Conservation (phyloP, 1,140 invertebrate genomes). For the Ips typographus region DNA sequence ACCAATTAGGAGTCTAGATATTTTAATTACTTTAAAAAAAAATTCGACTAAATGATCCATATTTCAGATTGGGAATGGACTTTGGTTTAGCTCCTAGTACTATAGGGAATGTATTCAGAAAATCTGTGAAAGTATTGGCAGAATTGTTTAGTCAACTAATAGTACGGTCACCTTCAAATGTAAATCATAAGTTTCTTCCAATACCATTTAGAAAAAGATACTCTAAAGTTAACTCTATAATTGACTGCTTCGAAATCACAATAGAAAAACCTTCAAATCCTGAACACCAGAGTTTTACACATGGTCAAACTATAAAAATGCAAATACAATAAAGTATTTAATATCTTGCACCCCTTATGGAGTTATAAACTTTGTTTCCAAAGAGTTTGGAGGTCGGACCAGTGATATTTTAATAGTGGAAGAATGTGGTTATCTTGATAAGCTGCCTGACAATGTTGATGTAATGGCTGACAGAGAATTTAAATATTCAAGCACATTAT, state of each 20-base stretch:
- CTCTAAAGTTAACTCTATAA: conserved; percentile 22
- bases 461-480: conserved; percentile 51
- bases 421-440: conserved; percentile 47
- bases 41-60: too few relatives aligned
- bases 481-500: conserved; percentile 29
- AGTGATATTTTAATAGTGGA: conserved; percentile 48
- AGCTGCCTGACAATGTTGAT: conserved; percentile 31
- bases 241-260: conserved; percentile 28
- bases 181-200: background rate
- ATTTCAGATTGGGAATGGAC: too few relatives aligned
- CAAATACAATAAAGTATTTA: conserved; percentile 53
- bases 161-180: too few relatives aligned
- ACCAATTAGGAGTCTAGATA: too few relatives aligned
- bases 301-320: conserved; percentile 56
- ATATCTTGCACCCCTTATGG: conserved; percentile 53
- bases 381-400: conserved; percentile 50
- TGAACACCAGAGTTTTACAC: conserved; percentile 49
- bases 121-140: too few relatives aligned
- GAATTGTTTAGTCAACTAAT: too few relatives aligned
- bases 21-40: too few relatives aligned
- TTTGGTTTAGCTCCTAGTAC: too few relatives aligned
- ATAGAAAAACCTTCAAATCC: conserved; percentile 45
- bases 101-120: too few relatives aligned
- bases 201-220: conserved; percentile 13
- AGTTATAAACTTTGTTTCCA: conserved; percentile 51